Base-by-base conservation (phyloP, 2,888 invertebrate genomes). In the Vannuccia rotundouncinata region DNA sequence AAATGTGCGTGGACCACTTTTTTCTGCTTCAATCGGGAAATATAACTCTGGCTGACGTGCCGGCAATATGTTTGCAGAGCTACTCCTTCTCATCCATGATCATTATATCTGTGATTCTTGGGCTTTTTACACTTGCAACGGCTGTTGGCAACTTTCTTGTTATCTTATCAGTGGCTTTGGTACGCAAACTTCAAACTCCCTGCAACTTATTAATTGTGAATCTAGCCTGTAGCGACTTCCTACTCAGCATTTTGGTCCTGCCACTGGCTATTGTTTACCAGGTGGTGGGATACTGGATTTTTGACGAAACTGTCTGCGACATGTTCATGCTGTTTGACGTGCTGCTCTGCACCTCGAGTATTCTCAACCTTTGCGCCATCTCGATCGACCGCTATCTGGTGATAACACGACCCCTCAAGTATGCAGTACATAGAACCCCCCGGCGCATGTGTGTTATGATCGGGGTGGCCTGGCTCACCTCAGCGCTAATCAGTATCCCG, bases 391-490 rank as follows among this genome's bases (percentile, higher is more conserved):
- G 89, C 22, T 89, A 89, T 82, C 84, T 88, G 80, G 88, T 88
- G 17, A 89, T 89, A 66, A 88, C 84, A 92, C 93, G 95, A 86
- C 97, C 97, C 29, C 89, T 98, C 84, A 94, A 95, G 86, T 97
- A 97, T 88, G 95, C 95, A 2, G 95, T 95, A 66, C 95, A 95
- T 88, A 91, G 96, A 82, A 96, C 96, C 25, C 95, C 96, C 0
- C 91, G 91, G 82, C 91, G 96, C 79, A 96, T 98, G 94, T 91
- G 94, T 17, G 77, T 87, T 22, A 90, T 89, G 89, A 94, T 97
- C 82, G 92, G 92, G 66, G 90, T 94, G 31, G 96, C 96, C 29
- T 98, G 97, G 97, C 90, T 94, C 84, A 92, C 92, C 75, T 95
- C 97, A 1, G 95, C 95, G 13, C 93, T 94, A 86, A 95, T 98